phyloP scores from a whole-genome alignment of 2,113 vertebrate species.

The Anhinga anhinga region DNA sequence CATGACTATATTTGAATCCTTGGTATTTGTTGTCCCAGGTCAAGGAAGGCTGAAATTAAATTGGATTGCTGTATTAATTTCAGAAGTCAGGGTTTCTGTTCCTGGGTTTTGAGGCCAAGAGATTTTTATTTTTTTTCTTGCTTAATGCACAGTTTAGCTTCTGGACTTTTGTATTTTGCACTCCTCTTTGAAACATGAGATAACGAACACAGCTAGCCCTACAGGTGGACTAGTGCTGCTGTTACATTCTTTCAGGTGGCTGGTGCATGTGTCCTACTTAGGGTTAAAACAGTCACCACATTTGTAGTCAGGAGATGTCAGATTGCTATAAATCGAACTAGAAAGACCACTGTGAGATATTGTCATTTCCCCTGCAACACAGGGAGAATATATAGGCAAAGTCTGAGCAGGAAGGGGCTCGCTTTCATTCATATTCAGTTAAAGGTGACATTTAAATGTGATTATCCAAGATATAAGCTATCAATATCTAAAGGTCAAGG shows the following conservation, averaged over 20 bases:
- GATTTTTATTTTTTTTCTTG: neutral
- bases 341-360: neutral
- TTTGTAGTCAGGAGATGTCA: neutral
- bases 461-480: neutral
- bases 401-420: neutral
- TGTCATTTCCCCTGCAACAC: neutral
- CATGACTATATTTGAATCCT: neutral
- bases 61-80: neutral
- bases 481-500: neutral
- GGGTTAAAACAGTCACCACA: neutral
- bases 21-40: neutral
- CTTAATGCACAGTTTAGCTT: neutral
- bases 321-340: neutral
- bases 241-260: neutral
- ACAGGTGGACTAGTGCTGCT: neutral
- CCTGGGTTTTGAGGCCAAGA: neutral
- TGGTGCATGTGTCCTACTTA: neutral
- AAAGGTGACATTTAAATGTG: conserved; percentile 18
- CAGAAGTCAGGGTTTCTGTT: neutral
- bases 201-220: neutral
- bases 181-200: neutral
- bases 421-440: neutral
- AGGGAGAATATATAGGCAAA: neutral
- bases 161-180: neutral
- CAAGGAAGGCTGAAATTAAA: neutral